Percentiles rank a stretch among this genome's conserved stretches.
Conservation (phyloP, 1,140 invertebrate species). For the Drosophila pandora region DNA sequence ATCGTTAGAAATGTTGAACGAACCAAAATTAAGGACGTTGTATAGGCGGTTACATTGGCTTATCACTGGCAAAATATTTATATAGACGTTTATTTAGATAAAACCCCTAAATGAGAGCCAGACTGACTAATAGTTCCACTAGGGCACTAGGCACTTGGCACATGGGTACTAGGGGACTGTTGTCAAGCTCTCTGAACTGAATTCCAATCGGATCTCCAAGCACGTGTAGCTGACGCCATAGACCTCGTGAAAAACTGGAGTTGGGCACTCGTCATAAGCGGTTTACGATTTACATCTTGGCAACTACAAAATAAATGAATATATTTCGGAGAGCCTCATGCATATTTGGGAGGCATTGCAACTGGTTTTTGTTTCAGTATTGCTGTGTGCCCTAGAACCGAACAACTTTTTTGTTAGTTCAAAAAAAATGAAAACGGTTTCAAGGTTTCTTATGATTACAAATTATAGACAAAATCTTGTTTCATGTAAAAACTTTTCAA, state of each 20-base stretch:
- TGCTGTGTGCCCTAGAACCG: slow-evolving; percentile 26
- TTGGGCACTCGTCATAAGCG: neutral
- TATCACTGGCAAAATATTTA: slow-evolving; percentile 56
- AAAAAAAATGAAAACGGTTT: slow-evolving; percentile 11
- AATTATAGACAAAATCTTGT: slow-evolving; percentile 19
- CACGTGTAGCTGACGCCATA: slow-evolving; percentile 29
- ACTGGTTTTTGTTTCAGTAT: slow-evolving; percentile 38
- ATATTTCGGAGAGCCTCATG: slow-evolving; percentile 21
- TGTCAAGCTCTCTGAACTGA: slow-evolving; percentile 28
- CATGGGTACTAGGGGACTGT: slow-evolving; percentile 13
- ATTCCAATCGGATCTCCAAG: slow-evolving; percentile 8
- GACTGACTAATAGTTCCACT: slow-evolving; percentile 45
- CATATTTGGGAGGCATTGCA: slow-evolving; percentile 26
- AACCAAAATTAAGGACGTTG: slow-evolving; percentile 28
- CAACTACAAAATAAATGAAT: slow-evolving; percentile 28
- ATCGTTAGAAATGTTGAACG: slow-evolving; percentile 31
- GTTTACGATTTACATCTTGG: slow-evolving; percentile 35
- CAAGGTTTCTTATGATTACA: slow-evolving; percentile 40
- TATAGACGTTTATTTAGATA: slow-evolving; percentile 56
- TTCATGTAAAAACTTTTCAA: slow-evolving; percentile 17
- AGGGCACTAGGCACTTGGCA: neutral
- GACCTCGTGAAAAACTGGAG: slow-evolving; percentile 27
- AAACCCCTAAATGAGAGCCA: slow-evolving; percentile 10
- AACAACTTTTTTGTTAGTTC: slow-evolving; percentile 31
- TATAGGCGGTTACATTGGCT: slow-evolving; percentile 32